Evolutionary conservation across 2,888 invertebrate species (phyloP).

Genomic region (Globia sparganii): DNA sequence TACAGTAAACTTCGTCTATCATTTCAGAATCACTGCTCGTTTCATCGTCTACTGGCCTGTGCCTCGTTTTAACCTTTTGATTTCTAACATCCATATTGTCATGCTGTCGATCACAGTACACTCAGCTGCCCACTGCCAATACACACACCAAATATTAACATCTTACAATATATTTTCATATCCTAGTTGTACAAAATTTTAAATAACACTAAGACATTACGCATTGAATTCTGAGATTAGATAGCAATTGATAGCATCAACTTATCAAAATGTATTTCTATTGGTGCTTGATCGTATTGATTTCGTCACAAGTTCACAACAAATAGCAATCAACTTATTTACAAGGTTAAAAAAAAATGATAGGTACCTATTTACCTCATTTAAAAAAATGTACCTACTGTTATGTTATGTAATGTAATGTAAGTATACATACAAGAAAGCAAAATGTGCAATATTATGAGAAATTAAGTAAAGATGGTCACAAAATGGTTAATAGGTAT

Average conservation of each 20-base stretch:
- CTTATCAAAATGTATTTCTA: constrained; percentile 82
- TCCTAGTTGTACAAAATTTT: constrained; percentile 76
- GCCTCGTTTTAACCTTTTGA: constrained; percentile 74
- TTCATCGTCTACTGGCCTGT: constrained; percentile 86
- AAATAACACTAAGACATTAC: constrained; percentile 87
- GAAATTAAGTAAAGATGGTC: constrained; percentile 19
- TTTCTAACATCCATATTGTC: constrained; percentile 80
- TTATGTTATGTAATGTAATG: constrained; percentile 6
- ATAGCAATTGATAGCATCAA: constrained; percentile 83
- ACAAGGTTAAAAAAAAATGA: constrained; percentile 67
- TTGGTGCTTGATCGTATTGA: constrained; percentile 71
- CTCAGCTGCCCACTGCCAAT: constrained; percentile 66
- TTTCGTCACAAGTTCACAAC: constrained; percentile 70
- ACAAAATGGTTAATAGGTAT: not conserved
- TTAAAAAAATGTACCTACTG: constrained; percentile 22
- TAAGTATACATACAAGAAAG: constrained; percentile 11
- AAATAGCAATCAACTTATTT: constrained; percentile 66
- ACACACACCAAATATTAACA: constrained; percentile 68
- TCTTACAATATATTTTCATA: constrained; percentile 71
- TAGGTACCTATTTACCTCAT: constrained; percentile 36
- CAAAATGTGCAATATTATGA: constrained; percentile 7
- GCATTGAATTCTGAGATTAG: constrained; percentile 82
- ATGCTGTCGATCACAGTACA: constrained; percentile 66
- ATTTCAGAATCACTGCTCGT: constrained; percentile 84
- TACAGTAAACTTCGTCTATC: constrained; percentile 79